phyloP scores from a whole-genome alignment of 2,113 vertebrate genomes.

The Burhinus bistriatus region DNA sequence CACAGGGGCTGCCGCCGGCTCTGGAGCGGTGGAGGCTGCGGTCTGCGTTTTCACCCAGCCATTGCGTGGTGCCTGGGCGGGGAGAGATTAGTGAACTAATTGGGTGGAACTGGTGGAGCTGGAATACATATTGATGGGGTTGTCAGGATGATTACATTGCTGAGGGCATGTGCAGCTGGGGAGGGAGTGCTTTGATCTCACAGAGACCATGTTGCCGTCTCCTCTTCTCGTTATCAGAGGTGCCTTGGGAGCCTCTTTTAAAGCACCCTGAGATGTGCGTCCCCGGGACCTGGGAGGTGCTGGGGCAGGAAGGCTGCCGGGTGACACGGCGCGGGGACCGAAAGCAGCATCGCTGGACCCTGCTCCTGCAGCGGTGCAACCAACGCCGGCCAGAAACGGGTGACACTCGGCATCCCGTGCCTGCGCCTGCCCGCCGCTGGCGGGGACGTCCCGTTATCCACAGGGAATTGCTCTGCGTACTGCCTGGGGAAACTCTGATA shows the following conservation, averaged over 20 bases:
- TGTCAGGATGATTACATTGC: not conserved
- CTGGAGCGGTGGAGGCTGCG: accelerated
- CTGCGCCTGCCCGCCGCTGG: not conserved
- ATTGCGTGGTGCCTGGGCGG: not conserved
- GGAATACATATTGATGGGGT: not conserved
- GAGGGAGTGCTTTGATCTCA: not conserved
- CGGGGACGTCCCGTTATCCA: not conserved
- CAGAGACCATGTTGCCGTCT: not conserved
- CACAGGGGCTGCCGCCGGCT: accelerated
- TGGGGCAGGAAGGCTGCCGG: not conserved
- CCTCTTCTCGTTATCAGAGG: not conserved
- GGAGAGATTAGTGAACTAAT: not conserved
- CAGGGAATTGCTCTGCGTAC: not conserved
- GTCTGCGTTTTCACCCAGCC: not conserved
- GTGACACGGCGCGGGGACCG: accelerated
- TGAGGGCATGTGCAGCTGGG: not conserved
- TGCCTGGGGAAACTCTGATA: not conserved
- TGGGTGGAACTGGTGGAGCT: not conserved
- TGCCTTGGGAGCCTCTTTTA: not conserved
- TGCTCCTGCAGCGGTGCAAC: not conserved
- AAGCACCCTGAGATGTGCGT: accelerated
- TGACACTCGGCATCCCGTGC: not conserved
- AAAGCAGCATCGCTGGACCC: not conserved
- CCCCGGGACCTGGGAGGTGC: accelerated
- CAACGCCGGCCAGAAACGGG: not conserved